Base-by-base conservation (phyloP, 2,888 invertebrate species). In the Galerucella calmariensis region DNA sequence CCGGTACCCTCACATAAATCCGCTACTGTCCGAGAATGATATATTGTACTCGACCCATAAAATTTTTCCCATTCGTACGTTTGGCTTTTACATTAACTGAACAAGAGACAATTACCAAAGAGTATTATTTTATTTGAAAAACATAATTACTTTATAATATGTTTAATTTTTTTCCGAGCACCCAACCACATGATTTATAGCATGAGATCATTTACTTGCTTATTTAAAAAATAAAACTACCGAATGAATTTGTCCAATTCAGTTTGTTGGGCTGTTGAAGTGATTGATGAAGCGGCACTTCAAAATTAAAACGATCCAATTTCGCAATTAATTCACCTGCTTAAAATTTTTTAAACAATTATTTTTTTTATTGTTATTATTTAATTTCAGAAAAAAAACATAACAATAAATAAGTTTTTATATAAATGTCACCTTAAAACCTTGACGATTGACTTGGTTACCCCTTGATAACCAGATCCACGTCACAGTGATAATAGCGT, bases 91-190 rank as follows among this genome's bases (percentile, higher is more conserved):
- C 82, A 83, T 83, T 81, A 81, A 80, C 81, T 78, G 78, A 77
- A 78, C 77, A 78, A 81, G 82, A 82, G 81, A 82, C 82, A 82
- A 82, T 82, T 83, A 83, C 82, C 80, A 76, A 76, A 79, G 79
- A 81, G 81, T 78, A 82, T 83, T 82, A 81, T 83, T 82, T 83
- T 82, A 83, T 82, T 75, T 75, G 80, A 83, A 83, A 83, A 82
- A 83, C 80, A 81, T 82, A 81, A 83, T 83, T 82, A 81, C 82
- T 82, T 83, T 83, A 83, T 83, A 83, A 83, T 83, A 81, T 81
- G 82, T 78, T 82, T 27, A 46, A 72, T 81, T 79, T 81, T 80
- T 80, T 79, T 73, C 74, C 76, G 74, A 69, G 78, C 75, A 78
- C 73, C 73, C 66, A 65, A 71, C 20, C 20, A 20, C 78, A 80